Base-by-base conservation (phyloP, 2,888 invertebrate genomes). In the Celastrina argiolus region DNA sequence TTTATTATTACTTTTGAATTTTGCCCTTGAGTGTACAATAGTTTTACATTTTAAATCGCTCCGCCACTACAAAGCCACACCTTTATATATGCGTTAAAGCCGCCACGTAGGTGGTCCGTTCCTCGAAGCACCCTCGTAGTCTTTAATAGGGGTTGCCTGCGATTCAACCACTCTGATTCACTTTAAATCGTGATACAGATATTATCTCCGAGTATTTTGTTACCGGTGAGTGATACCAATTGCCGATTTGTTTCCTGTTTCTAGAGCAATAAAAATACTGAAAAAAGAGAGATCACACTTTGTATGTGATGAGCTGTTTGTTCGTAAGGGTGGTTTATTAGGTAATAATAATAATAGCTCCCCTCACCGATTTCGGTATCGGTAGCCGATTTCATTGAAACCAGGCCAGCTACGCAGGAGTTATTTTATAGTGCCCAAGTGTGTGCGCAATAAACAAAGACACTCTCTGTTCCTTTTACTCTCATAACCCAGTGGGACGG, bases 21-120 rank as follows among this genome's bases (percentile, higher is more conserved):
- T n/a, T n/a, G n/a, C n/a, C n/a, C n/a, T n/a, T n/a, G n/a, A n/a
- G n/a, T n/a, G n/a, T n/a, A n/a, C n/a, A n/a, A n/a, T 14, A 7
- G 1, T 7, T n/a, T n/a, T 4, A 16, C 42, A 16, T 42, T 14
- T 42, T n/a, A 14, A 2, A 16, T 59, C 59, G 59, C 59, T 59
- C 59, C 59, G 59, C 59, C 18, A 10, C 2, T 34, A n/a, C 18
- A 0, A 16, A 34, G 31, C 14, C 31, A 6, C 82, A 82, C 81
- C 82, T 81, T 74, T 78, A 77, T 74, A 74, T 84, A 81, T 74
- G 84, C 80, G 82, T 84, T 84, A 85, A 85, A 84, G 84, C 78
- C 78, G 63, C 87, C 63, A 73, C 82, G 85, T 80, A 75, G 88
- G 89, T 89, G 89, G 89, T 85, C 89, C 75, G 65, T 88, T 88